Conservation (phyloP, 2,113 vertebrate genomes). For the Seriola dumerili region DNA sequence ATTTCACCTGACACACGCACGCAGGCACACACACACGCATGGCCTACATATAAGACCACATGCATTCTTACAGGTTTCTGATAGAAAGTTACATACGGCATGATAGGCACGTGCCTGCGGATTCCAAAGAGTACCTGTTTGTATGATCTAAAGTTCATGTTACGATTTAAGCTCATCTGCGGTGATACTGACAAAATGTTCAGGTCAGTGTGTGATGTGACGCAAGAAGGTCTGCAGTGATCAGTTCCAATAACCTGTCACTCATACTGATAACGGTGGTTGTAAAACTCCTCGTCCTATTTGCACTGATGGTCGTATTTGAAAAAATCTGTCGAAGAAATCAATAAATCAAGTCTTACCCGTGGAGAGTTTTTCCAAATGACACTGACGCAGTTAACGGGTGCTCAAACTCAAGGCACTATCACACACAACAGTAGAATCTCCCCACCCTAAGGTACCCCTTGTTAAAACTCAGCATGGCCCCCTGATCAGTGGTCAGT, state of each 20-base stretch:
- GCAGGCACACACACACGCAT: background rate
- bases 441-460: background rate
- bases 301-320: background rate
- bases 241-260: background rate
- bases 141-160: no score
- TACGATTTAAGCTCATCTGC: no score
- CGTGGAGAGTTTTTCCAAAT: background rate
- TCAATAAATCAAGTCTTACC: conserved; percentile 10
- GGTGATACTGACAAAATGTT: background rate
- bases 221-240: background rate
- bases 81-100: no score
- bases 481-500: background rate
- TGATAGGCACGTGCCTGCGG: no score
- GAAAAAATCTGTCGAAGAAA: background rate
- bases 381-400: background rate
- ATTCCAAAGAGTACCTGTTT: no score
- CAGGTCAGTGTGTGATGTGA: background rate
- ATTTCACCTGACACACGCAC: background rate
- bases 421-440: background rate
- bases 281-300: background rate
- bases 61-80: no score
- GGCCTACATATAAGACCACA: no score
- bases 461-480: background rate
- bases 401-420: background rate
- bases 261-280: background rate